These are phyloP conservation scores for Isoperla grammatica DNA, from an alignment of 2,888 invertebrate species.

Conservation along the genomic window DNA sequence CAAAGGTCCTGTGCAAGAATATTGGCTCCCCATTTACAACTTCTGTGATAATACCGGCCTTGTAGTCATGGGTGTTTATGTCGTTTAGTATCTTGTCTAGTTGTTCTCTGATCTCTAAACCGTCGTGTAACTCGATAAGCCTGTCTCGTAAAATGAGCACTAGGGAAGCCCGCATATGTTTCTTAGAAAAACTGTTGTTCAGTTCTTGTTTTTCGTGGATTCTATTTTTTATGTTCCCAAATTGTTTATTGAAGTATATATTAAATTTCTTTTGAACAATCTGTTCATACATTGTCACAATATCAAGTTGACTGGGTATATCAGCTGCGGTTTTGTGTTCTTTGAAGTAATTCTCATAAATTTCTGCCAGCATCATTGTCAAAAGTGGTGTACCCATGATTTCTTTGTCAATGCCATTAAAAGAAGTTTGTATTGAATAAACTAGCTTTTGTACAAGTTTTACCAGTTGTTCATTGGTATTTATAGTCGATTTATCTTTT, in stretches of 20 bases:
- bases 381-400: not conserved
- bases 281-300: not conserved
- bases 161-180: not conserved
- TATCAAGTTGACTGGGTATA: not conserved
- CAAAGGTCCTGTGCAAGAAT: constrained; percentile 25
- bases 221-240: not conserved
- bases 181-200: not conserved
- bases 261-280: not conserved
- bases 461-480: not conserved
- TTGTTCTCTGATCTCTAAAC: too few relatives aligned
- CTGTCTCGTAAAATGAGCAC: not conserved
- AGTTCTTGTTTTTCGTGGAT: not conserved
- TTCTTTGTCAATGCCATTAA: not conserved
- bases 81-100: too few relatives aligned
- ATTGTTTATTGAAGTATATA: not conserved
- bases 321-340: not conserved
- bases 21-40: constrained; percentile 12
- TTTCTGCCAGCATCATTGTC: not conserved
- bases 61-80: not conserved
- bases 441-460: not conserved
- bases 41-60: constrained; percentile 17
- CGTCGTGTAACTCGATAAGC: not conserved
- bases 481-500: not conserved
- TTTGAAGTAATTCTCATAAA: not conserved
- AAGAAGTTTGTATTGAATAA: not conserved